These are phyloP conservation scores for Grallaria varia DNA, from an alignment of 2,113 vertebrate genomes.

Conservation along the genomic window DNA sequence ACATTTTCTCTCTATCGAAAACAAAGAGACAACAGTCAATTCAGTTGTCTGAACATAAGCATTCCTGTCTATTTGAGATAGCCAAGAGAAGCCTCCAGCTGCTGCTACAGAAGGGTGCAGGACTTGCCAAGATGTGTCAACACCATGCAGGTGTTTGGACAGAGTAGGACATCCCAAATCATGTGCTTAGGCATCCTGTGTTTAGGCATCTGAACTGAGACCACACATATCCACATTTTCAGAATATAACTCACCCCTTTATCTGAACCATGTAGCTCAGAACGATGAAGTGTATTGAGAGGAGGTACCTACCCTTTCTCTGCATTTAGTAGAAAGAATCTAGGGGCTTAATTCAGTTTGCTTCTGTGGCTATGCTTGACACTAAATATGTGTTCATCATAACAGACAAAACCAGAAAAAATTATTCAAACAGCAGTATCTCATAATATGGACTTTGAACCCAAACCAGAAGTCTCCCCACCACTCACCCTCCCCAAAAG, in stretches of 20 bases:
- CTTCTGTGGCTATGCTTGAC: background rate
- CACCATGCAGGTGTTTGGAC: background rate
- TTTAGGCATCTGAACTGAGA: background rate
- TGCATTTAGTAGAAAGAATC: background rate
- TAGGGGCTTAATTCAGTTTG: background rate
- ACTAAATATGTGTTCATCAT: background rate
- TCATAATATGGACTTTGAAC: background rate
- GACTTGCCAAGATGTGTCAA: background rate
- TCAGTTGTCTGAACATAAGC: background rate
- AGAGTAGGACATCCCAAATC: background rate
- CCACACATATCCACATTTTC: background rate
- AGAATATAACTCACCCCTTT: background rate
- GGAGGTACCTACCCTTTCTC: background rate
- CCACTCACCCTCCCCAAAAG: background rate
- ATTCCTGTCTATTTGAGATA: background rate
- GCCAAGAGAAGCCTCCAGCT: background rate
- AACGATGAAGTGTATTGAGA: background rate
- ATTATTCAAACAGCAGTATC: background rate
- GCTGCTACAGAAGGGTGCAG: background rate
- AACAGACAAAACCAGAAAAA: background rate
- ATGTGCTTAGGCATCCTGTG: rapidly evolving
- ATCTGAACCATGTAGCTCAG: background rate
- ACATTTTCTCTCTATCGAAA: background rate
- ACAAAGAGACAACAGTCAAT: background rate
- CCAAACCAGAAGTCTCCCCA: background rate